Conservation (phyloP, 2,113 vertebrate genomes). For the Platichthys stellatus region DNA sequence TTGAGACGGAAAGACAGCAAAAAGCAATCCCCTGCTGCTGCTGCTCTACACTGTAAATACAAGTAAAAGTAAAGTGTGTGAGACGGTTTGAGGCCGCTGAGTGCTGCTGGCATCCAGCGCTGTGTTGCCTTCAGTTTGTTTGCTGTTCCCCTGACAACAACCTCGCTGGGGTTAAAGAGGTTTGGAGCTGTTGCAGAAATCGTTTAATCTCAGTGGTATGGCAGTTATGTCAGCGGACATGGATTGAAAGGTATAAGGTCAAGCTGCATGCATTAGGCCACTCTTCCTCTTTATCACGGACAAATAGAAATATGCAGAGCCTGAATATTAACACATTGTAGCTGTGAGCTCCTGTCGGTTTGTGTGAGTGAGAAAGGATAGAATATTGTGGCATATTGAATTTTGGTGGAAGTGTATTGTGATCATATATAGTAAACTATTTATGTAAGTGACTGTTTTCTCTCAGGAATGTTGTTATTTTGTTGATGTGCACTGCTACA, state of each 20-base stretch:
- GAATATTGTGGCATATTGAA: no score
- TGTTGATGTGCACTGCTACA: no score
- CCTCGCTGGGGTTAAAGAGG: slow-evolving; percentile 57
- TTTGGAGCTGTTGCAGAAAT: slow-evolving; percentile 55
- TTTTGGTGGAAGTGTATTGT: no score
- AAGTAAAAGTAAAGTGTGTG: not conserved
- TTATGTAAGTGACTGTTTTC: no score
- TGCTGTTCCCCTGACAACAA: slow-evolving; percentile 67
- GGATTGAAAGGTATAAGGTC: slow-evolving; percentile 45
- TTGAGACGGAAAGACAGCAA: not conserved
- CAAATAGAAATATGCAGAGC: no score
- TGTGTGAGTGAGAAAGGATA: no score
- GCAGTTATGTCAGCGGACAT: slow-evolving; percentile 57
- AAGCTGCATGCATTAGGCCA: slow-evolving; percentile 15
- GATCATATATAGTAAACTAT: no score
- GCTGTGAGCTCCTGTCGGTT: no score
- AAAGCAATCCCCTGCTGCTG: slow-evolving; percentile 15
- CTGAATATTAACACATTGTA: no score
- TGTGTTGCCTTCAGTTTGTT: slow-evolving; percentile 68
- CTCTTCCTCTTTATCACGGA: no score
- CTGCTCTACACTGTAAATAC: slow-evolving; percentile 8
- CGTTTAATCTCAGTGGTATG: slow-evolving; percentile 64
- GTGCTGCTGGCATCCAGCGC: slow-evolving; percentile 23
- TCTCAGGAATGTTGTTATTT: no score
- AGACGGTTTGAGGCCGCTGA: slow-evolving; percentile 26